Percentiles rank a stretch among this genome's conserved stretches.
Evolutionary conservation across 2,888 invertebrate species (phyloP).

Genomic region (Chymomyza procnemis): DNA sequence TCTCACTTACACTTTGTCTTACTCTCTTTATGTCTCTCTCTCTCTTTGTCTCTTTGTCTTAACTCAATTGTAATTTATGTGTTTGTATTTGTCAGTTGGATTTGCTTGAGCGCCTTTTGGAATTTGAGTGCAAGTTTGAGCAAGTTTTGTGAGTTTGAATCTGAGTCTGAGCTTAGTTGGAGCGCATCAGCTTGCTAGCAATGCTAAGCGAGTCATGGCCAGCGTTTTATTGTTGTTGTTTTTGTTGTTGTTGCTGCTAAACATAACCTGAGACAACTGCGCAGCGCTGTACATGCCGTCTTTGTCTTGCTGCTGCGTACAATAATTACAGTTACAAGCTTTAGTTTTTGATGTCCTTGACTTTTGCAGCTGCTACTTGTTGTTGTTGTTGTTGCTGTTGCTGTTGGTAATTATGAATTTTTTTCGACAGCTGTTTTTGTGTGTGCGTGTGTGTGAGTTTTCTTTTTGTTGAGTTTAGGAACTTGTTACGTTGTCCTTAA

Average conservation of each 20-base stretch:
- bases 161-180: conserved; percentile 11
- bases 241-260: background rate
- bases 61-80: background rate
- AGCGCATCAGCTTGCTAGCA: conserved; percentile 55
- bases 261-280: background rate
- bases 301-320: conserved; percentile 35
- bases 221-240: conserved; percentile 41
- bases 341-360: background rate
- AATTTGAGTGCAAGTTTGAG: too few relatives aligned
- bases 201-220: conserved; percentile 12
- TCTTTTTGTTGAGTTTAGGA: conserved; percentile 54
- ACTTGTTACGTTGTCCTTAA: conserved; percentile 59
- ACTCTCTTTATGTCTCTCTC: conserved; percentile 50
- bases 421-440: conserved; percentile 18
- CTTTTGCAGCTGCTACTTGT: background rate
- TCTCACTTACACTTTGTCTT: background rate
- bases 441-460: too few relatives aligned
- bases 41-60: background rate
- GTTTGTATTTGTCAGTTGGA: background rate
- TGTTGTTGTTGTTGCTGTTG: conserved; percentile 21
- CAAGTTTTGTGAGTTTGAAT: too few relatives aligned
- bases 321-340: conserved; percentile 30
- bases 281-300: conserved; percentile 15
- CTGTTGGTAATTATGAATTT: conserved; percentile 51
- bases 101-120: background rate